Evolutionary conservation across 2,113 vertebrate species (phyloP).

Genomic region (Phaethornis superciliosus): DNA sequence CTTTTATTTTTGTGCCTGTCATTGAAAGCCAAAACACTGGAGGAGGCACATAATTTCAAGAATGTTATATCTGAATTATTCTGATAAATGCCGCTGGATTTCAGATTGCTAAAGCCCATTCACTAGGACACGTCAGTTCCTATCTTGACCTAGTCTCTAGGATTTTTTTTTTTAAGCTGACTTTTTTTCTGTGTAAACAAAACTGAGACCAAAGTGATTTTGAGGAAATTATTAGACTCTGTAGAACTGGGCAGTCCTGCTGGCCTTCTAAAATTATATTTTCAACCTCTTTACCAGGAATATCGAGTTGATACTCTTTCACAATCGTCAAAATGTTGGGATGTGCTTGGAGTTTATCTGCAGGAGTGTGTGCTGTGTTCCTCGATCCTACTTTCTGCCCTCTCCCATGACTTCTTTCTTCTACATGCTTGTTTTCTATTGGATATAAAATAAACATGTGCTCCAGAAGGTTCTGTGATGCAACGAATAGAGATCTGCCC

Average conservation of each 20-base stretch:
- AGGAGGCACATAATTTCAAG: neutral
- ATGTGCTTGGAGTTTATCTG: neutral
- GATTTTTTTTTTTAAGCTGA: neutral
- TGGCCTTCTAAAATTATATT: neutral
- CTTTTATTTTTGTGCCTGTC: neutral
- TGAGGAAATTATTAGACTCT: neutral
- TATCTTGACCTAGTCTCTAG: neutral
- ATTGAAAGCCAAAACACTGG: neutral
- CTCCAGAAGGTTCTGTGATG: neutral
- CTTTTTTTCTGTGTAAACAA: neutral
- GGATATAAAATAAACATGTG: neutral
- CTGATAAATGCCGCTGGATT: neutral
- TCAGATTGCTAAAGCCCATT: neutral
- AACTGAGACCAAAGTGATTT: neutral
- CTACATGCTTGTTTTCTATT: neutral
- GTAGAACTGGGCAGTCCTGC: neutral
- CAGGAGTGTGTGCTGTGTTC: neutral
- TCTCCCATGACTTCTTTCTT: slow-evolving; percentile 14
- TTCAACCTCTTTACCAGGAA: neutral
- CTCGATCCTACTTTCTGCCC: neutral
- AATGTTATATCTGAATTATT: neutral
- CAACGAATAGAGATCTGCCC: neutral
- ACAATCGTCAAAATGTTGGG: neutral
- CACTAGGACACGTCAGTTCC: neutral
- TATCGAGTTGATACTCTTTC: neutral